A percentile compares a stretch with the other conserved stretches of the same genome.
phyloP scores from a whole-genome alignment of 2,797 vertebrate species.

The Telmatherina bonti region DNA sequence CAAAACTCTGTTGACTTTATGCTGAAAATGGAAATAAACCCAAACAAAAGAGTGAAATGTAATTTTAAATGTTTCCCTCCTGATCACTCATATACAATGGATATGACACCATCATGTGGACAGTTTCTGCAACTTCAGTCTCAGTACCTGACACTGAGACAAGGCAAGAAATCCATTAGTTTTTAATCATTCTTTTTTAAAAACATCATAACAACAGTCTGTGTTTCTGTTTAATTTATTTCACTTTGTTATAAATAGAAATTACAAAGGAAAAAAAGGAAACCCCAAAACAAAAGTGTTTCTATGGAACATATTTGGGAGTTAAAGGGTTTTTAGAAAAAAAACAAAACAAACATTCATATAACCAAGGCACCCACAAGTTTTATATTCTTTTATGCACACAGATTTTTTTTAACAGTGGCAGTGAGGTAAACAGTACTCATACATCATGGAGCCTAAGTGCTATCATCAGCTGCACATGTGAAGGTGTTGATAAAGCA shows the following conservation, averaged over 20 bases:
- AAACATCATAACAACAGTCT: slow-evolving; percentile 29
- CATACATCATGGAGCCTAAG: background rate
- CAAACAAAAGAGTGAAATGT: background rate
- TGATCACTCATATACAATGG: slow-evolving; percentile 31
- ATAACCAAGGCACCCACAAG: slow-evolving; percentile 67
- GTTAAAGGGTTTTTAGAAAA: slow-evolving; percentile 25
- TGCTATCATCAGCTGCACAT: background rate
- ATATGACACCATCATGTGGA: slow-evolving; percentile 74
- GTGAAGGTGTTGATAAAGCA: background rate
- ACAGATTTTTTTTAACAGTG: slow-evolving; percentile 20
- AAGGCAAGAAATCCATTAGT: background rate
- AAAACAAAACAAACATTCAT: slow-evolving; percentile 43
- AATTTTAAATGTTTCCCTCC: background rate
- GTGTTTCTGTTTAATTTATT: slow-evolving; percentile 30
- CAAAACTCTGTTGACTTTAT: background rate
- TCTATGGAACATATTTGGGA: background rate
- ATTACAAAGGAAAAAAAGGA: slow-evolving; percentile 47
- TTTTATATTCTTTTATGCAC: slow-evolving; percentile 32
- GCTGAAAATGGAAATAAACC: background rate
- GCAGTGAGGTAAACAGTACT: slow-evolving; percentile 18
- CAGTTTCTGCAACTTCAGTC: slow-evolving; percentile 51
- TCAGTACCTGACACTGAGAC: background rate
- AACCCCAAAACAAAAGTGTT: slow-evolving; percentile 12
- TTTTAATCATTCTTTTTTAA: slow-evolving; percentile 2
- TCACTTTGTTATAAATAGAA: slow-evolving; percentile 34